These are phyloP conservation scores for Sitophilus oryzae DNA, from an alignment of 1,140 invertebrate genomes.

Conservation along the genomic window DNA sequence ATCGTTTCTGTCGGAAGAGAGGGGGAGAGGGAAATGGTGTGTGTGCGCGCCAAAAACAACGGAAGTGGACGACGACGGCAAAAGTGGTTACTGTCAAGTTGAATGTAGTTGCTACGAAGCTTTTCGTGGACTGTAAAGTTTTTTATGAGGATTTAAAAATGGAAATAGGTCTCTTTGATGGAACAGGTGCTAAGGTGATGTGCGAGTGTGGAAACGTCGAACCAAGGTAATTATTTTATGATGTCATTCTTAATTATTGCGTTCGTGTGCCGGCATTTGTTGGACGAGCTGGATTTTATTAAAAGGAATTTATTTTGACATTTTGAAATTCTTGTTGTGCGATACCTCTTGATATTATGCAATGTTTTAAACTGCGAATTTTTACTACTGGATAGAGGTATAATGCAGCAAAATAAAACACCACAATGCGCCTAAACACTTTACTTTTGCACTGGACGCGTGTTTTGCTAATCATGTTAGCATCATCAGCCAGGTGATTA, in stretches of 20 bases:
- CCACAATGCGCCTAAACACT: no score
- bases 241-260: background rate
- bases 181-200: background rate
- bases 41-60: slow-evolving; percentile 8
- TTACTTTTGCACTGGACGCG: no score
- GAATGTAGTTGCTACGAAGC: slow-evolving; percentile 5
- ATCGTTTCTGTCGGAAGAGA: background rate
- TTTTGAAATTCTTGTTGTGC: no score
- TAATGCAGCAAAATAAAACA: no score
- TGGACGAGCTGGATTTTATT: no score
- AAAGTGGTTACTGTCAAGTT: slow-evolving; percentile 8
- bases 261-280: no score
- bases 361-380: no score
- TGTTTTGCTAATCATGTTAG: no score
- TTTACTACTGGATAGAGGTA: no score
- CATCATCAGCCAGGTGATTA: no score
- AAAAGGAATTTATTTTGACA: no score
- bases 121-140: slow-evolving; percentile 8
- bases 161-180: background rate
- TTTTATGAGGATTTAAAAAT: background rate
- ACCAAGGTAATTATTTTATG: background rate
- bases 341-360: no score
- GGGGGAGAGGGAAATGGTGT: slow-evolving; percentile 6
- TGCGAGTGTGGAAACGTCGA: background rate
- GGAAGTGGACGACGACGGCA: slow-evolving; percentile 12